These are phyloP conservation scores for Silurus aristotelis DNA, from an alignment of 2,797 vertebrate genomes.

Conservation along the genomic window DNA sequence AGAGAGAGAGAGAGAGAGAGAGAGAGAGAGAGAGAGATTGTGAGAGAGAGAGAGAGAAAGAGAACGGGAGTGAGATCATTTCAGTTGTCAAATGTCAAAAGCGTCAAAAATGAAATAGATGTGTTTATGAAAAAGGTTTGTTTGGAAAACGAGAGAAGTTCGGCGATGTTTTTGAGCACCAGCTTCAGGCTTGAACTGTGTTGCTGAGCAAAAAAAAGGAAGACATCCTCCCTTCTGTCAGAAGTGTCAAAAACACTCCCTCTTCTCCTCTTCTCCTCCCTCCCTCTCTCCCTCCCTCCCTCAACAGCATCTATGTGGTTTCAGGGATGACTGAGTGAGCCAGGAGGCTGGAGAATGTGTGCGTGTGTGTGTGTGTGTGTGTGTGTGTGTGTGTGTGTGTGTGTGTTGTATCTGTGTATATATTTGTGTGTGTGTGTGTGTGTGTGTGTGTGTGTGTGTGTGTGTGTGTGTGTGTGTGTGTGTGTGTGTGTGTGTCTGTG, in stretches of 20 bases:
- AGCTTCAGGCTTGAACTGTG: conserved; percentile 4
- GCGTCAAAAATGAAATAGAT: conserved; percentile 18
- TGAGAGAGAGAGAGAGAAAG: conserved; percentile 40
- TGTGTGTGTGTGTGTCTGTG: not conserved
- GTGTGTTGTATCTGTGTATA: not conserved
- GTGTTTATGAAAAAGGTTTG: conserved; percentile 19
- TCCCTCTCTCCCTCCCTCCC: conserved; percentile 17
- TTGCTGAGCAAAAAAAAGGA: not conserved
- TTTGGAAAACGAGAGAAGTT: not conserved
- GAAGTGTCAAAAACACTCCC: conserved; percentile 43
- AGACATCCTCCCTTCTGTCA: conserved; percentile 28
- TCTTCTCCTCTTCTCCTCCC: not conserved
- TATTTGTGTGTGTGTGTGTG: not conserved
- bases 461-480: conserved; percentile 5
- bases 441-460: not conserved
- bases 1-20: conserved; percentile 22
- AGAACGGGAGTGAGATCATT: conserved; percentile 33
- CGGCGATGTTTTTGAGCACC: not conserved
- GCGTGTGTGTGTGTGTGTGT: conserved; percentile 10
- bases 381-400: conserved; percentile 24
- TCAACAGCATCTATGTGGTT: conserved; percentile 42
- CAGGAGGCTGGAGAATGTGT: conserved; percentile 42
- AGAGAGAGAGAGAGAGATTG: too few relatives aligned
- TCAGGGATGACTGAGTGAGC: conserved; percentile 52
- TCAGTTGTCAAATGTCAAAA: conserved; percentile 30